Conservation (phyloP, 2,113 vertebrate species). For the Lepus americanus region DNA sequence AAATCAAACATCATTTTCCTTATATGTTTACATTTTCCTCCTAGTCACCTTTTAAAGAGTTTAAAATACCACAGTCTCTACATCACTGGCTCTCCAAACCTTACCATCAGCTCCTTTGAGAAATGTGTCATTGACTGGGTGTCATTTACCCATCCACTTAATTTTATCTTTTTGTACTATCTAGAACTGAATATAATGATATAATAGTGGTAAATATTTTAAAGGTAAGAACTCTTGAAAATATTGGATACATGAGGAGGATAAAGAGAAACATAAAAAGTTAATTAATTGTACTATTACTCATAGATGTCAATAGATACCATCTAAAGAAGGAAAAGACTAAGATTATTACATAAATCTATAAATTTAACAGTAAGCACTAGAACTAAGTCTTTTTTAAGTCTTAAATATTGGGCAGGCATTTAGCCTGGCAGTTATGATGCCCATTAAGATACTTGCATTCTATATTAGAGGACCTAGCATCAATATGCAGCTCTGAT, state of each 20-base stretch:
- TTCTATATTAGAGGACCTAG: too few species aligned
- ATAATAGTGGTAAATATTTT: not conserved
- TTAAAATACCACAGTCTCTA: not conserved
- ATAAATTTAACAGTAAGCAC: not conserved
- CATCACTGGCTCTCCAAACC: slow-evolving; percentile 28
- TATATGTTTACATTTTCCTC: not conserved
- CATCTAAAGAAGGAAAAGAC: not conserved
- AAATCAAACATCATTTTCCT: not conserved
- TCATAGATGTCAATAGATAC: not conserved
- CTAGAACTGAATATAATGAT: not conserved
- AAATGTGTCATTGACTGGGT: not conserved
- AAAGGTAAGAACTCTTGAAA: not conserved
- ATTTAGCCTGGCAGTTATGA: too few species aligned
- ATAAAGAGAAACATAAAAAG: not conserved
- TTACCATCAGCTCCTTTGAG: slow-evolving; percentile 4
- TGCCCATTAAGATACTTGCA: too few species aligned
- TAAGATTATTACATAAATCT: not conserved
- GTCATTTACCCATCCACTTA: not conserved
- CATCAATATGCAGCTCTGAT: too few species aligned
- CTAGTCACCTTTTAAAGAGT: slow-evolving; percentile 14
- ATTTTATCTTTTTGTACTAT: not conserved
- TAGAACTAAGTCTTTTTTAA: not conserved
- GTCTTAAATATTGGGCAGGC: not conserved
- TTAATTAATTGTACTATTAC: slow-evolving; percentile 54
- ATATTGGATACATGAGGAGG: not conserved